phyloP scores from a whole-genome alignment of 2,797 vertebrate genomes.

The Hyperoplus lanceolatus region DNA sequence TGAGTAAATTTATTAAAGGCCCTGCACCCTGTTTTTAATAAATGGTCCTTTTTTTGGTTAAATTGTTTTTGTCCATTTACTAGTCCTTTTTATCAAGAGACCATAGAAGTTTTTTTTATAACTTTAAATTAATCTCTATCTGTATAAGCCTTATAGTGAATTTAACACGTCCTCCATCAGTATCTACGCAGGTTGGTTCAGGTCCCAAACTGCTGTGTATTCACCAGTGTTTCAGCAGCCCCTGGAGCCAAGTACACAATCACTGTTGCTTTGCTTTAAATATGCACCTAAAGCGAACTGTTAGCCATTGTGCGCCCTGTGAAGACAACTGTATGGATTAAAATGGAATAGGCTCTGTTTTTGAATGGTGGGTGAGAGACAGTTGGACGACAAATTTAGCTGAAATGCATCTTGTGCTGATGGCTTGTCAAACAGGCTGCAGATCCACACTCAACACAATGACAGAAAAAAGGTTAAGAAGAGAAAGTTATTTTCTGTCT shows the following conservation, averaged over 20 bases:
- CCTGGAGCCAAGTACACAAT: background rate
- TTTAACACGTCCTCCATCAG: background rate
- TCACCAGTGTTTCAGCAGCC: background rate
- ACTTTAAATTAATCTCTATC: background rate
- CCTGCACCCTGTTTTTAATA: too few species aligned
- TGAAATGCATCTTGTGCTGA: background rate
- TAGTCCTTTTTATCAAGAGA: background rate
- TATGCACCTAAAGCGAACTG: background rate
- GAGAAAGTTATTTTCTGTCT: background rate
- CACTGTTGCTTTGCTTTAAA: background rate
- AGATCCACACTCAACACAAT: background rate
- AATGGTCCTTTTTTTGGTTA: too few species aligned
- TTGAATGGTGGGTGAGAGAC: background rate
- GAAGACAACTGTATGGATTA: constrained; percentile 24
- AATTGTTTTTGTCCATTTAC: too few species aligned
- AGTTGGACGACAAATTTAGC: background rate
- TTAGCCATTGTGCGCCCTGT: background rate
- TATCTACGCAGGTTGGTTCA: background rate
- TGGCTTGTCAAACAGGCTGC: background rate
- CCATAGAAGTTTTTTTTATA: background rate
- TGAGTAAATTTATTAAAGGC: too few species aligned
- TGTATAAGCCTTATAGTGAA: background rate
- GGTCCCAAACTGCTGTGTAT: background rate
- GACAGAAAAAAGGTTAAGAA: background rate
- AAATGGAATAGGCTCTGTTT: constrained; percentile 17